Percentiles rank a stretch among this genome's conserved stretches.
Evolutionary conservation across 2,888 invertebrate genomes (phyloP).

Genomic region (Pheosia tremula): DNA sequence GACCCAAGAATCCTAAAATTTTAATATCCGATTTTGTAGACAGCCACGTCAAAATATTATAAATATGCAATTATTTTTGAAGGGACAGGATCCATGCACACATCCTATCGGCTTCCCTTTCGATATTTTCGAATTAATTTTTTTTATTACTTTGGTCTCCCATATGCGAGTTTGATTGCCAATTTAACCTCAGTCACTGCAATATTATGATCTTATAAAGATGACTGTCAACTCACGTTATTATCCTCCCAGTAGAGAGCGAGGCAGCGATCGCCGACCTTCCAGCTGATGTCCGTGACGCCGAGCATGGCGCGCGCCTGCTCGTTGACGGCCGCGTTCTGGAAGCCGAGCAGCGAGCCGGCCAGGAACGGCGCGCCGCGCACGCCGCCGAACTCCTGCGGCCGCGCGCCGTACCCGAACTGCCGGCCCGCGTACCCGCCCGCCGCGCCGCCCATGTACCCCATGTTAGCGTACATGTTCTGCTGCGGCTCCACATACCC

Average conservation of each 20-base stretch:
- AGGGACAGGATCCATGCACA: too few relatives aligned
- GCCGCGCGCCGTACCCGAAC: constrained; percentile 58
- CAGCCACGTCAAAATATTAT: too few relatives aligned
- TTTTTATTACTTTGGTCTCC: too few relatives aligned
- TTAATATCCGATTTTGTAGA: too few relatives aligned
- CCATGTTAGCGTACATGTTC: constrained; percentile 58
- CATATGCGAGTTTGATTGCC: too few relatives aligned
- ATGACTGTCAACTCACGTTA: constrained; percentile 82
- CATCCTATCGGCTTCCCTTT: too few relatives aligned
- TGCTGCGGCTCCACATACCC: constrained; percentile 68
- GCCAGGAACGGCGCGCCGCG: constrained; percentile 70
- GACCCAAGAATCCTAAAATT: too few relatives aligned
- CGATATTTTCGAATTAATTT: too few relatives aligned
- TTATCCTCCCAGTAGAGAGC: constrained; percentile 98
- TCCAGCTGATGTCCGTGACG: constrained; percentile 87
- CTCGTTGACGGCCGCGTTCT: constrained; percentile 80
- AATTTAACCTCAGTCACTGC: too few relatives aligned
- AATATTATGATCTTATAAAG: too few relatives aligned
- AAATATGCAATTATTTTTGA: too few relatives aligned
- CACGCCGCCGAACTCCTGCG: constrained; percentile 56
- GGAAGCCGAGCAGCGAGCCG: constrained; percentile 77
- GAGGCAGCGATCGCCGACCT: constrained; percentile 92
- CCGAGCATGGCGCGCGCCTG: constrained; percentile 81
- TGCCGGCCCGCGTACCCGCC: constrained; percentile 51
- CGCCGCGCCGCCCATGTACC: constrained; percentile 48